Percentiles rank a stretch among this genome's conserved stretches.
Evolutionary conservation across 2,113 vertebrate genomes (phyloP).

Genomic region (Colossoma macropomum): DNA sequence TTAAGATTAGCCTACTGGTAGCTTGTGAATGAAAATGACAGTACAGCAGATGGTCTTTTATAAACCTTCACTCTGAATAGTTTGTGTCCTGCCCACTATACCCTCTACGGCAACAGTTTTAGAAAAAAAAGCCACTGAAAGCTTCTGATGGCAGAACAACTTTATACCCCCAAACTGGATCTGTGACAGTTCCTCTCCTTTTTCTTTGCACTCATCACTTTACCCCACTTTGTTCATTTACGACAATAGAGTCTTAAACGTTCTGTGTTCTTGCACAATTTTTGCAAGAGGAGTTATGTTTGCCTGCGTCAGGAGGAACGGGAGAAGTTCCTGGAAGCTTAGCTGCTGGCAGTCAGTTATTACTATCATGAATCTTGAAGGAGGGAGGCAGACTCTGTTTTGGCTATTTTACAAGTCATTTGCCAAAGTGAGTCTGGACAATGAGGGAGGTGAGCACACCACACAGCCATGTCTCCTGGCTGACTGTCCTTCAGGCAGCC

Average conservation of each 20-base stretch:
- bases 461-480: conserved; percentile 10
- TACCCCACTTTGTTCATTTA: conserved; percentile 7
- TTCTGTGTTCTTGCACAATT: background rate
- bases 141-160: background rate
- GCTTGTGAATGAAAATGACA: conserved; percentile 3
- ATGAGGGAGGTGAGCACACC: background rate
- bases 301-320: background rate
- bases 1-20: background rate
- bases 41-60: conserved; percentile 27
- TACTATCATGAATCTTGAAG: conserved; percentile 32
- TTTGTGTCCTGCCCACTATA: background rate
- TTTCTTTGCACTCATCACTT: background rate
- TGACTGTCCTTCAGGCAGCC: conserved; percentile 12
- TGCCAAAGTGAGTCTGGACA: conserved; percentile 37
- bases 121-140: background rate
- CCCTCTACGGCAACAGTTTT: background rate
- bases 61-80: background rate
- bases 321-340: conserved; percentile 26
- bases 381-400: background rate
- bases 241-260: background rate
- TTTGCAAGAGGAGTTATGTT: background rate
- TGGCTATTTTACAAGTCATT: conserved; percentile 45
- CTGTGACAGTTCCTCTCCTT: background rate
- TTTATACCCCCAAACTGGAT: background rate
- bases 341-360: conserved; percentile 18